Evolutionary conservation across 64 coral and sea anemone species (phyloP).

Genomic region (Anthopleura sola): DNA sequence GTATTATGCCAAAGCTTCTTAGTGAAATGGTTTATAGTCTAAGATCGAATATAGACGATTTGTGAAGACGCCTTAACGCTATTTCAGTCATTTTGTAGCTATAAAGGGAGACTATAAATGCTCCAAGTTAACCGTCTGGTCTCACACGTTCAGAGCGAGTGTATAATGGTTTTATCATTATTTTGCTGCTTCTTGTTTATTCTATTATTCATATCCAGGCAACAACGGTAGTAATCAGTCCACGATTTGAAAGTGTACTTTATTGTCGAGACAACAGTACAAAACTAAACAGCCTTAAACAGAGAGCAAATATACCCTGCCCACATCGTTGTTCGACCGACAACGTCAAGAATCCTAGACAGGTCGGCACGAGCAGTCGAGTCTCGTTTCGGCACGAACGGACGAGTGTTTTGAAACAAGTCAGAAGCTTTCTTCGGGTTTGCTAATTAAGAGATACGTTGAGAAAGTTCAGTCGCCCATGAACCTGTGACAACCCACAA

Average conservation of each 20-base stretch:
- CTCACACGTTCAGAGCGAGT: too few species aligned
- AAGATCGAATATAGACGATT: neutral
- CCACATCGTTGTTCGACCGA: neutral
- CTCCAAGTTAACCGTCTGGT: too few species aligned
- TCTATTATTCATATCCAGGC: too few species aligned
- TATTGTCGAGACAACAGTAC: too few species aligned
- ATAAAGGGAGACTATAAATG: neutral
- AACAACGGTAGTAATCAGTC: too few species aligned
- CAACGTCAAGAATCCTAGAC: neutral
- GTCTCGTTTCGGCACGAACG: neutral
- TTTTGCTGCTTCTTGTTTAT: too few species aligned
- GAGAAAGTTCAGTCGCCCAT: neutral
- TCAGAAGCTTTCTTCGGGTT: neutral
- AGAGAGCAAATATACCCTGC: neutral
- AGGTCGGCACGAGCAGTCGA: neutral
- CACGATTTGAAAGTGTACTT: too few species aligned
- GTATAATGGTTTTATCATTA: too few species aligned
- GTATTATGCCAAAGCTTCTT: neutral
- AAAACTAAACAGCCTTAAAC: neutral
- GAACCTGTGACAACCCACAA: neutral
- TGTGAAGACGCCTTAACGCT: neutral
- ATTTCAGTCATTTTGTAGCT: too few species aligned
- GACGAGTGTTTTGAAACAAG: neutral
- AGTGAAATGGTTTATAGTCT: neutral
- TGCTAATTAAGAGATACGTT: neutral